These are phyloP conservation scores for Carcharodon carcharias DNA, from an alignment of 2,797 vertebrate species.

Conservation along the genomic window DNA sequence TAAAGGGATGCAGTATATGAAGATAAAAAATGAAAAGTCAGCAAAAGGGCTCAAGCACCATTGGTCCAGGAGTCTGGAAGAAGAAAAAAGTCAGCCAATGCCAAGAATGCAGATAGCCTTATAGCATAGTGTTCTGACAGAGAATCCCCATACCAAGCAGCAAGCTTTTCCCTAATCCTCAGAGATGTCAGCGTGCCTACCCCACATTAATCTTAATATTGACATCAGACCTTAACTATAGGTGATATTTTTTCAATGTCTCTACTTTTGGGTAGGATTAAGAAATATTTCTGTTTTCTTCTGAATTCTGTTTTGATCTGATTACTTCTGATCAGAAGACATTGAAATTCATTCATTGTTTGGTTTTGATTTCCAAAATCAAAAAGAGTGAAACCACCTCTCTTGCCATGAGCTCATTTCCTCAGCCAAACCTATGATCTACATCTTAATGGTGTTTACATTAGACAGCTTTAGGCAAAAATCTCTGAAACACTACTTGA, in stretches of 20 bases:
- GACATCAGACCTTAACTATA: background rate
- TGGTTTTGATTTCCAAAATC: background rate
- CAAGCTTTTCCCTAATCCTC: background rate
- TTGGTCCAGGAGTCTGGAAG: background rate
- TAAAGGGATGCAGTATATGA: background rate
- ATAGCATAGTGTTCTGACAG: background rate
- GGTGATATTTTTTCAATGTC: background rate
- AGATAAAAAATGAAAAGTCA: background rate
- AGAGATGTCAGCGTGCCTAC: background rate
- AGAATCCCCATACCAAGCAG: background rate
- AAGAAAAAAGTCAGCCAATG: background rate
- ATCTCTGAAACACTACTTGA: background rate
- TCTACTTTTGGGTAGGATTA: background rate
- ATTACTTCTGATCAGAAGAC: background rate
- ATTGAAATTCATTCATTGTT: constrained; percentile 26
- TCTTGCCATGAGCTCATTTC: background rate
- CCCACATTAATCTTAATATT: background rate
- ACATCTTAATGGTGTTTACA: background rate
- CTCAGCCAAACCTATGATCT: background rate
- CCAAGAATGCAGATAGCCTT: background rate
- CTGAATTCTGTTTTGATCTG: background rate
- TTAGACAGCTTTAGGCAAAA: background rate
- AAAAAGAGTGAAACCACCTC: background rate
- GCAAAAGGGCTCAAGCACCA: background rate
- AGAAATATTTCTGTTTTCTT: background rate